A percentile compares a stretch with the other conserved stretches of the same genome.
phyloP scores from a whole-genome alignment of 2,113 vertebrate species.

The Dromiciops gliroides region DNA sequence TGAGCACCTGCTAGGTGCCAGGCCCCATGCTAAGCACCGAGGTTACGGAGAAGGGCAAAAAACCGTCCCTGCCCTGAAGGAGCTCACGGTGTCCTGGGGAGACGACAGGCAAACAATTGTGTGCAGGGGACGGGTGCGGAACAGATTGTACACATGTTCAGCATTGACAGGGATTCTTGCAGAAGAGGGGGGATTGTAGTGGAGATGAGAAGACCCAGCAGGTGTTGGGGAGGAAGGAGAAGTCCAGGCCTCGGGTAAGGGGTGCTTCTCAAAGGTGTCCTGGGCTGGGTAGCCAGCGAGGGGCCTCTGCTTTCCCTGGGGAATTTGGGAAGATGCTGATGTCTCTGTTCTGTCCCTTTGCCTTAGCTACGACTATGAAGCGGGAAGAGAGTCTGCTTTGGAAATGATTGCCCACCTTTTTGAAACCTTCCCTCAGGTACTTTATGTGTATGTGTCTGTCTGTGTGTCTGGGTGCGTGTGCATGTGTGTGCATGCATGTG shows the following conservation, averaged over 20 bases:
- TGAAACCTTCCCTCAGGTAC: constrained; percentile 93
- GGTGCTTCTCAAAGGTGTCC: accelerated
- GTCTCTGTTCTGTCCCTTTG: constrained; percentile 50
- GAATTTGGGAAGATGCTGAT: constrained; percentile 59
- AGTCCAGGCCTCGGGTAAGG: not conserved
- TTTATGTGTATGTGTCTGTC: too few relatives aligned
- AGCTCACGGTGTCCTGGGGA: not conserved
- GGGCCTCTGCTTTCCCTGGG: too few relatives aligned
- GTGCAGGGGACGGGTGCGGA: too few relatives aligned
- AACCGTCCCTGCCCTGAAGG: not conserved
- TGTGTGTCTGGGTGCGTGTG: too few relatives aligned
- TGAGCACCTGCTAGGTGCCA: not conserved
- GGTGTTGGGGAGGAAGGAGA: not conserved
- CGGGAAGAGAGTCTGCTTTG: constrained; percentile 92
- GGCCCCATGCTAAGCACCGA: not conserved
- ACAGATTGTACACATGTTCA: too few relatives aligned
- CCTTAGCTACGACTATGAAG: constrained; percentile 93
- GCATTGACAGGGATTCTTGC: not conserved
- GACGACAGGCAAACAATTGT: not conserved
- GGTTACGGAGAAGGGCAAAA: not conserved
- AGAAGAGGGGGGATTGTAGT: not conserved
- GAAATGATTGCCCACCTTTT: constrained; percentile 95
- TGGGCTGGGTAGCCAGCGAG: not conserved
- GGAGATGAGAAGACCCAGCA: not conserved
- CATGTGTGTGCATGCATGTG: too few relatives aligned